Percentiles rank a stretch among this genome's conserved stretches.
Conservation (phyloP, 2,113 vertebrate genomes). For the Melanerpes formicivorus region DNA sequence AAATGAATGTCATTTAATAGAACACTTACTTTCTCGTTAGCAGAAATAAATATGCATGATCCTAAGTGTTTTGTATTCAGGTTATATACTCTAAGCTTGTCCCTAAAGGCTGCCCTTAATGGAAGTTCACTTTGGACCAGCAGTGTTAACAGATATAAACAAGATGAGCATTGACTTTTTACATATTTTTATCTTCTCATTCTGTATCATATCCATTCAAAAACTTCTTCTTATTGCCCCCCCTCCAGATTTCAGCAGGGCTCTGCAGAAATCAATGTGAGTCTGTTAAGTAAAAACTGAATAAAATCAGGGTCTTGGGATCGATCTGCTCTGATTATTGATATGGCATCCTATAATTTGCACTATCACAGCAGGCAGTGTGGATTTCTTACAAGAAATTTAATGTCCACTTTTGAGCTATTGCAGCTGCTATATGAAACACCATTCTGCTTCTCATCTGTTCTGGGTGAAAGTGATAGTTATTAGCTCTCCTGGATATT, state of each 20-base stretch:
- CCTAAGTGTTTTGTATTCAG: not conserved
- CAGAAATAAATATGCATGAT: conserved; percentile 24
- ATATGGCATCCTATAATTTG: not conserved
- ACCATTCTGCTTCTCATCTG: not conserved
- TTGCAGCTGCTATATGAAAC: not conserved
- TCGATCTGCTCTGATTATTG: not conserved
- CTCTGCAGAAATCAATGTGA: not conserved
- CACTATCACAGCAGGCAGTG: not conserved
- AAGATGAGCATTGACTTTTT: not conserved
- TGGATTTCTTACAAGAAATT: not conserved
- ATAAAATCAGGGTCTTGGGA: not conserved
- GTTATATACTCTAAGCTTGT: not conserved
- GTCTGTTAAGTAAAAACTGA: not conserved
- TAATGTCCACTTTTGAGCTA: not conserved
- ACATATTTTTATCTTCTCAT: not conserved
- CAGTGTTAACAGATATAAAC: not conserved
- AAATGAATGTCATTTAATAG: conserved; percentile 27
- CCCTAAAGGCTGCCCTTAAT: not conserved
- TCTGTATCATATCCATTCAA: not conserved
- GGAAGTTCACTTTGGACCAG: not conserved
- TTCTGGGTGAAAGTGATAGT: not conserved
- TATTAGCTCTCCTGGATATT: not conserved
- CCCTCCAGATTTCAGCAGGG: not conserved
- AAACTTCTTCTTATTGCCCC: not conserved
- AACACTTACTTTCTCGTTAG: conserved; percentile 30